These are phyloP conservation scores for Parasteatoda tepidariorum DNA, from an alignment of 1,140 invertebrate species.

Conservation along the genomic window DNA sequence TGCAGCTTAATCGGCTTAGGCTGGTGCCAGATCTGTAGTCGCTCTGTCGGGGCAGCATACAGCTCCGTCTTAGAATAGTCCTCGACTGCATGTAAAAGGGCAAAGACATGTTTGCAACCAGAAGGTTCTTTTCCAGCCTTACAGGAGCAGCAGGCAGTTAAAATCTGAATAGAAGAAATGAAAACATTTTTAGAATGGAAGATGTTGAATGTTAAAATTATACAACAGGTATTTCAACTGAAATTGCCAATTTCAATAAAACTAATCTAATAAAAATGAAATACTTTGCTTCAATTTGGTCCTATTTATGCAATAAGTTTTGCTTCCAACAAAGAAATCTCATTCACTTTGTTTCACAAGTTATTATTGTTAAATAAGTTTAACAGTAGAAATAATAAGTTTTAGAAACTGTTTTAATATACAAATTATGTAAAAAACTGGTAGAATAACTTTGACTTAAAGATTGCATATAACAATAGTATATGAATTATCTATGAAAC, in stretches of 20 bases:
- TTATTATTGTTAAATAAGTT: too few species aligned
- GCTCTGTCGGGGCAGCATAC: background rate
- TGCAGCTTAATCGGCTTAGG: background rate
- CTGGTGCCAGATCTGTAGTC: background rate
- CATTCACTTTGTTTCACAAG: background rate
- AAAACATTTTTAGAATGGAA: background rate
- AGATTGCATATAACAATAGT: too few species aligned
- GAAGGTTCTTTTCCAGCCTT: background rate
- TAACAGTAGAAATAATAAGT: too few species aligned
- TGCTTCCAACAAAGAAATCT: background rate
- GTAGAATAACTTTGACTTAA: too few species aligned
- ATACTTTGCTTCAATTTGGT: background rate
- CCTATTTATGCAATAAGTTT: background rate
- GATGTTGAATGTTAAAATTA: background rate
- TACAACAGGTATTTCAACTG: background rate
- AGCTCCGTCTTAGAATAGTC: background rate
- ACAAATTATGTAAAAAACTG: too few species aligned
- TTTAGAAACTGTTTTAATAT: too few species aligned
- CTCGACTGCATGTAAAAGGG: background rate
- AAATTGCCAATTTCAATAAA: background rate
- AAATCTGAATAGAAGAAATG: background rate
- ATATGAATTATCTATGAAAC: too few species aligned
- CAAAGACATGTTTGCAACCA: conserved; percentile 7
- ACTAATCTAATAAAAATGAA: background rate
- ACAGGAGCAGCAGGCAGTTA: background rate